Evolutionary conservation across 2,797 vertebrate species (phyloP).

Genomic region (Chanos chanos): DNA sequence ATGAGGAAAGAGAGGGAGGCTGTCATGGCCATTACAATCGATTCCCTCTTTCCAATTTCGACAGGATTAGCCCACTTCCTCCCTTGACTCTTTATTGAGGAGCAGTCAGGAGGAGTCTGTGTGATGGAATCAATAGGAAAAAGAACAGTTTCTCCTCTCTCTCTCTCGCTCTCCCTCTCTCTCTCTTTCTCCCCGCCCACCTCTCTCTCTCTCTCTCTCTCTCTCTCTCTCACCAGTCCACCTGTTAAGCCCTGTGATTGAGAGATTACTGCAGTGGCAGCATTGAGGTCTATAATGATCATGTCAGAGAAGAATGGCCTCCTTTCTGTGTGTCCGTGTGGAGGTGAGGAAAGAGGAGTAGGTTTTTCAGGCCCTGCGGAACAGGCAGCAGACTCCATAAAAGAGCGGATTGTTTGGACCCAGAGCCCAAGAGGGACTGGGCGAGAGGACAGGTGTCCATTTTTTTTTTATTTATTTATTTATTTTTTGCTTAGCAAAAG

Average conservation of each 20-base stretch:
- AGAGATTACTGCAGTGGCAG: slow-evolving; percentile 57
- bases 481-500: too few relatives aligned
- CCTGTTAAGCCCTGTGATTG: slow-evolving; percentile 43
- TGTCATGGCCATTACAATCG: slow-evolving; percentile 66
- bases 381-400: too few relatives aligned
- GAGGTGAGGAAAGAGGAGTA: slow-evolving; percentile 48
- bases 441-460: too few relatives aligned
- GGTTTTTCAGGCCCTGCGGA: too few relatives aligned
- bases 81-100: slow-evolving; percentile 59
- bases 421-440: too few relatives aligned
- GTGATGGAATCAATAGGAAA: slow-evolving; percentile 68
- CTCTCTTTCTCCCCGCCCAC: not conserved
- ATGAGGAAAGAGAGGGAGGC: slow-evolving; percentile 49
- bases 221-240: not conserved
- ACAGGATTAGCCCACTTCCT: slow-evolving; percentile 72
- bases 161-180: slow-evolving; percentile 24
- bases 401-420: too few relatives aligned
- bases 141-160: slow-evolving; percentile 58
- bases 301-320: slow-evolving; percentile 69
- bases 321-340: slow-evolving; percentile 60
- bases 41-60: slow-evolving; percentile 68
- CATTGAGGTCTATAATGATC: slow-evolving; percentile 66
- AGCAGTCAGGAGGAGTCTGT: slow-evolving; percentile 63
- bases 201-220: slow-evolving; percentile 22
- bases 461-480: too few relatives aligned